Conservation (phyloP, 2,888 invertebrate genomes). For the Oscheius sp. region DNA sequence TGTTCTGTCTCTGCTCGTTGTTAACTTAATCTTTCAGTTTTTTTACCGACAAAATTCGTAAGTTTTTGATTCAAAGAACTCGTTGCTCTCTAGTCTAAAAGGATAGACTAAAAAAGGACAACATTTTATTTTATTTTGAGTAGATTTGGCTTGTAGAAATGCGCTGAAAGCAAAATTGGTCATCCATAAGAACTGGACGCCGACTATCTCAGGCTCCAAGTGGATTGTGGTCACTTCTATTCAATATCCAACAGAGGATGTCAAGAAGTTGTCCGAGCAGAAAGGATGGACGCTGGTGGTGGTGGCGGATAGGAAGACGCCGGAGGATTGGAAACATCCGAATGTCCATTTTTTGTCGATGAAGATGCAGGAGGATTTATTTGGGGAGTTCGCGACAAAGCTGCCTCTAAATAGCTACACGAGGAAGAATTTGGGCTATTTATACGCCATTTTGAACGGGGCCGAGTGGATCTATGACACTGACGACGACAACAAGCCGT, state of each 20-base stretch:
- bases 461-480: slow-evolving; percentile 43
- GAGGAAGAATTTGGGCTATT: slow-evolving; percentile 36
- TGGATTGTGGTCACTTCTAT: slow-evolving; percentile 19
- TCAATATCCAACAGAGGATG: slow-evolving; percentile 21
- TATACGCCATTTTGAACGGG: slow-evolving; percentile 37
- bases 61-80: no score
- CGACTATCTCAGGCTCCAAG: not conserved
- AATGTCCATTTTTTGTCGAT: slow-evolving; percentile 36
- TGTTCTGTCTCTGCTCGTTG: no score
- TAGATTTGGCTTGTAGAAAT: no score
- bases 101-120: no score
- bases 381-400: not conserved
- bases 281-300: slow-evolving; percentile 38
- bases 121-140: no score
- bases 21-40: no score
- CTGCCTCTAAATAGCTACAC: slow-evolving; percentile 27
- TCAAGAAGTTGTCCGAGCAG: slow-evolving; percentile 27
- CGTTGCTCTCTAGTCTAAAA: no score
- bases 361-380: not conserved
- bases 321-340: slow-evolving; percentile 32
- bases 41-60: no score
- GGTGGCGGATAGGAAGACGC: slow-evolving; percentile 40
- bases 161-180: no score
- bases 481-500: slow-evolving; percentile 40
- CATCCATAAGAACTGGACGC: not conserved